Percentiles rank a stretch among this genome's conserved stretches.
Conservation (phyloP, 1,140 invertebrate genomes). For the Musca vetustissima region DNA sequence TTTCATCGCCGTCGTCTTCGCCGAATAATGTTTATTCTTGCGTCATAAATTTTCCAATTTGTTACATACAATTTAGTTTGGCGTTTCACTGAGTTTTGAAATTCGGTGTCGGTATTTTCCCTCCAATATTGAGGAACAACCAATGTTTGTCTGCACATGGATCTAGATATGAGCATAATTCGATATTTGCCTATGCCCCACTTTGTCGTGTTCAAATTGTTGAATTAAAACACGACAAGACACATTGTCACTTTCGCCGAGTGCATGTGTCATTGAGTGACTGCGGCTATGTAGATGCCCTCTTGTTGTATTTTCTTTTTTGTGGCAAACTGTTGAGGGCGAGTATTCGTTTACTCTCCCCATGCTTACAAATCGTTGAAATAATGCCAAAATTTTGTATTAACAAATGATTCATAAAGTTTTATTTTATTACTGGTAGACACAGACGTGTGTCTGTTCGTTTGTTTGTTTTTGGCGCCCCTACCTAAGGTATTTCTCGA, state of each 20-base stretch:
- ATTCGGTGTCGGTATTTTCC: not conserved
- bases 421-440: no score
- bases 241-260: not conserved
- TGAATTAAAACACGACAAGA: constrained; percentile 11
- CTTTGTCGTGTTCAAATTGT: not conserved
- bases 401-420: constrained; percentile 2
- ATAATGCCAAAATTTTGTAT: constrained; percentile 1
- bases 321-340: no score
- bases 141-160: no score
- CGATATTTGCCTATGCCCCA: no score
- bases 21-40: not conserved
- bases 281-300: no score
- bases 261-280: constrained; percentile 6
- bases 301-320: no score
- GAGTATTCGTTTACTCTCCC: not conserved
- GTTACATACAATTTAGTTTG: constrained; percentile 12
- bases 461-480: no score
- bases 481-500: no score
- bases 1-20: no score
- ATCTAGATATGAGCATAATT: no score
- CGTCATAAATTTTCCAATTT: constrained; percentile 16
- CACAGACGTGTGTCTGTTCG: no score
- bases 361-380: constrained; percentile 16
- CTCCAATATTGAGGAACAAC: no score
- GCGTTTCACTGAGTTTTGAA: constrained; percentile 1